Evolutionary conservation across 2,797 vertebrate genomes (phyloP).

Genomic region (Sebastes cheni): DNA sequence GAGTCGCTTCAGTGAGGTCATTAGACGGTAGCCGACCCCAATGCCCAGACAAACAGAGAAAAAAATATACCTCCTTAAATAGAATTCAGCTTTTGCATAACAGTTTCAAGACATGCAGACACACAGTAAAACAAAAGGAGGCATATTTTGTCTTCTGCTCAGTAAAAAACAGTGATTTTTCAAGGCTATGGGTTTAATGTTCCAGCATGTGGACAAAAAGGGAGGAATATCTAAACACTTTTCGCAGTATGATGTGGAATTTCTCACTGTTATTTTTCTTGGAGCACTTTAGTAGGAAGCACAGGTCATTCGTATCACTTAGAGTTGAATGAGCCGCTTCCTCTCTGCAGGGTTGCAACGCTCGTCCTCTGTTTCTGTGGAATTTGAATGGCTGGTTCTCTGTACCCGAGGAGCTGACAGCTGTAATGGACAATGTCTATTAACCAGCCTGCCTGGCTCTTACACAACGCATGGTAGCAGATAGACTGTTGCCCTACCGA

Average conservation of each 20-base stretch:
- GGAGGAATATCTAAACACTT: slow-evolving; percentile 43
- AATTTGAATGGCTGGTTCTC: slow-evolving; percentile 72
- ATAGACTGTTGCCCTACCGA: neutral
- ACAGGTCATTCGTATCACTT: slow-evolving; percentile 42
- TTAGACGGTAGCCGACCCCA: neutral
- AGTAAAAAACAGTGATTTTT: slow-evolving; percentile 11
- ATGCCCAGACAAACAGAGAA: neutral
- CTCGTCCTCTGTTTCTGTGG: slow-evolving; percentile 50
- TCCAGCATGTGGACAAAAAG: slow-evolving; percentile 31
- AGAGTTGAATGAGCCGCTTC: slow-evolving; percentile 45
- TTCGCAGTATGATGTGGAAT: slow-evolving; percentile 72
- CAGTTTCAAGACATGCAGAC: neutral
- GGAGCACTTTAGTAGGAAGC: slow-evolving; percentile 17
- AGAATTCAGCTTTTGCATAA: neutral
- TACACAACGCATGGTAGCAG: slow-evolving; percentile 5
- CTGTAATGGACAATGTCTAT: slow-evolving; percentile 40
- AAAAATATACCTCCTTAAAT: neutral
- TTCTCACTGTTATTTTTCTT: slow-evolving; percentile 60
- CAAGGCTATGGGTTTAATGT: slow-evolving; percentile 20
- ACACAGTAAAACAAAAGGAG: neutral
- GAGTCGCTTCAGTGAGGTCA: slow-evolving; percentile 3
- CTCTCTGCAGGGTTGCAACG: slow-evolving; percentile 29
- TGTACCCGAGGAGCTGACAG: slow-evolving; percentile 28
- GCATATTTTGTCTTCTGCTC: neutral
- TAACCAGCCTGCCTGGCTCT: slow-evolving; percentile 12